Evolutionary conservation across 1,140 invertebrate species (phyloP).

Genomic region (Drosophila tristis): DNA sequence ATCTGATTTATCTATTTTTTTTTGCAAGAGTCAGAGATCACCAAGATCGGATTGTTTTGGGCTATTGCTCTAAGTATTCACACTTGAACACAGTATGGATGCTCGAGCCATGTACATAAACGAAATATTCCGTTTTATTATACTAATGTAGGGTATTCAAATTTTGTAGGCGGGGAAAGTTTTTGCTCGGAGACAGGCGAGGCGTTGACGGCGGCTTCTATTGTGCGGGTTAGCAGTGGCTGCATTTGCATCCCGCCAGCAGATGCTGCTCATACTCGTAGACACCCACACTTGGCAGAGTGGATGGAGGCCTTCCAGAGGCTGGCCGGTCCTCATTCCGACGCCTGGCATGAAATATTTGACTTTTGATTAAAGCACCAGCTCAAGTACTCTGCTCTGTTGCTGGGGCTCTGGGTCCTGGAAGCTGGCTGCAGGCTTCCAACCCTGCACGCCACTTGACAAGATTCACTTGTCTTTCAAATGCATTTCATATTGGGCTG

Average conservation of each 20-base stretch:
- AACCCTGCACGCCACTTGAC: conserved; percentile 65
- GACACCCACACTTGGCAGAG: background rate
- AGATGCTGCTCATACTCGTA: conserved; percentile 62
- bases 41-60: too few relatives aligned
- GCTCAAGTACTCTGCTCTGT: conserved; percentile 68
- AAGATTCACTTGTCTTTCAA: conserved; percentile 81
- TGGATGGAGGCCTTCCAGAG: conserved; percentile 23
- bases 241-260: conserved; percentile 79
- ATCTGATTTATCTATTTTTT: too few relatives aligned
- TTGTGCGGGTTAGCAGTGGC: conserved; percentile 63
- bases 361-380: conserved; percentile 82
- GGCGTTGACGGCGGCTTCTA: conserved; percentile 57
- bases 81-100: too few relatives aligned
- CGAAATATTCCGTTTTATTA: background rate
- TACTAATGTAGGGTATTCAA: conserved; percentile 1
- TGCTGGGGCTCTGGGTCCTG: conserved; percentile 9
- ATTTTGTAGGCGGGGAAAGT: conserved; percentile 14
- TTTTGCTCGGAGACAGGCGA: conserved; percentile 4
- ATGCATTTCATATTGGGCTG: conserved; percentile 81
- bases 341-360: conserved; percentile 76
- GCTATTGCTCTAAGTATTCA: too few relatives aligned
- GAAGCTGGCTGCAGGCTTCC: background rate
- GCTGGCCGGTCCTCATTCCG: conserved; percentile 41
- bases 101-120: too few relatives aligned
- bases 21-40: too few relatives aligned